Conservation (phyloP, 2,888 invertebrate genomes). For the Synergus itoensis region DNA sequence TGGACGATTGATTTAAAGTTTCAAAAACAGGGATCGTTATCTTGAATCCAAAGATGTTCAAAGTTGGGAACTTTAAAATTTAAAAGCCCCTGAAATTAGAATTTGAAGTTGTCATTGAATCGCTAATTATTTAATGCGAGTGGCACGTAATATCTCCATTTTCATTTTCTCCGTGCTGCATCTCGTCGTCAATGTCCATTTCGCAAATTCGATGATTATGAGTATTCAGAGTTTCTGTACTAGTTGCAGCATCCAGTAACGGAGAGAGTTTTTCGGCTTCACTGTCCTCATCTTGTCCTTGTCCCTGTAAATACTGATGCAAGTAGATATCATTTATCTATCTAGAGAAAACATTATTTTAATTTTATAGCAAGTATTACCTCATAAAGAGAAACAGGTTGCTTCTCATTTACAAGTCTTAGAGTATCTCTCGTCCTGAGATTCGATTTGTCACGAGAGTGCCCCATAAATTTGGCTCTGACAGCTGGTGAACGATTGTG, state of each 20-base stretch:
- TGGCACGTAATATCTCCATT: conserved; percentile 69
- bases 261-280: conserved; percentile 91
- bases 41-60: background rate
- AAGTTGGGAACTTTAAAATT: conserved; percentile 1
- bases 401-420: conserved; percentile 83
- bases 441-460: conserved; percentile 73
- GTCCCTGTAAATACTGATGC: conserved; percentile 59
- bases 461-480: conserved; percentile 68
- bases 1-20: conserved; percentile 30
- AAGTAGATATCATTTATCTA: conserved; percentile 14
- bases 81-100: background rate
- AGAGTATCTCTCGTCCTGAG: conserved; percentile 79
- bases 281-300: conserved; percentile 86
- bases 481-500: conserved; percentile 72
- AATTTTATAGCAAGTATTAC: conserved; percentile 56
- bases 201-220: conserved; percentile 70
- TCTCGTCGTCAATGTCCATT: conserved; percentile 73
- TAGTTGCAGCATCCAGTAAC: conserved; percentile 80
- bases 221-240: conserved; percentile 70
- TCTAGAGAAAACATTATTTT: background rate
- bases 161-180: conserved; percentile 71
- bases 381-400: conserved; percentile 70
- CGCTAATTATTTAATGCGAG: conserved; percentile 63
- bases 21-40: background rate
- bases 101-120: background rate